phyloP scores from a whole-genome alignment of 2,797 vertebrate genomes.

The Gastrophryne carolinensis region DNA sequence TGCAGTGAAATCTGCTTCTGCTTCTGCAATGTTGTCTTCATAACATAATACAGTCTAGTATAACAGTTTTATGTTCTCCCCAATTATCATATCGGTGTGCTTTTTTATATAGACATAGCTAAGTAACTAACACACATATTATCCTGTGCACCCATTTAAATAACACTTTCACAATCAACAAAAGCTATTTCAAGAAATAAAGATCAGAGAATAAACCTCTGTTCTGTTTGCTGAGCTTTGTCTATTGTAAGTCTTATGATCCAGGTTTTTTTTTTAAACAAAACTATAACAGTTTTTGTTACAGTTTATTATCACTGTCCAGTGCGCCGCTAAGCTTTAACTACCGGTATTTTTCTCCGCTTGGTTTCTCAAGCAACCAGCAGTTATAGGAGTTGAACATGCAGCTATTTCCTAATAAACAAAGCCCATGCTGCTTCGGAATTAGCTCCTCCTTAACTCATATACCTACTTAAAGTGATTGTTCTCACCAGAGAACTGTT shows the following conservation, averaged over 20 bases:
- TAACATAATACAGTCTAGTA: too few relatives aligned
- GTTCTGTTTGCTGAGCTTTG: slow-evolving; percentile 56
- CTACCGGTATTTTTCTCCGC: slow-evolving; percentile 46
- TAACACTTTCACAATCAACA: slow-evolving; percentile 60
- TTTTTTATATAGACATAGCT: slow-evolving; percentile 60
- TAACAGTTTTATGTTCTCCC: too few relatives aligned
- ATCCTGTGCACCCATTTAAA: slow-evolving; percentile 60
- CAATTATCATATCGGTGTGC: slow-evolving; percentile 51
- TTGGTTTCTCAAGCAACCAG: slow-evolving; percentile 51
- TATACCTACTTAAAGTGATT: slow-evolving; percentile 42
- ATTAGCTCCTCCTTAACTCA: slow-evolving; percentile 38
- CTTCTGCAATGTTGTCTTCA: too few relatives aligned
- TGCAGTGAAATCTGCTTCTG: too few relatives aligned
- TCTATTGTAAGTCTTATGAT: slow-evolving; percentile 53
- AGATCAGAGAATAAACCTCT: slow-evolving; percentile 62
- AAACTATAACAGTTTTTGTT: slow-evolving; percentile 56
- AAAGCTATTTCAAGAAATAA: slow-evolving; percentile 59
- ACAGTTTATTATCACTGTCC: slow-evolving; percentile 54
- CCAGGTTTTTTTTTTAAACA: slow-evolving; percentile 56
- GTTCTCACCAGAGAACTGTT: slow-evolving; percentile 31
- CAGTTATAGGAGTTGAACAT: slow-evolving; percentile 46
- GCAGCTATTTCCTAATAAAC: slow-evolving; percentile 54
- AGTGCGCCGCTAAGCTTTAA: slow-evolving; percentile 51
- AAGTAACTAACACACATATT: slow-evolving; percentile 61
- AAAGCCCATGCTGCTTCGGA: slow-evolving; percentile 23